Percentiles rank a stretch among this genome's conserved stretches.
phyloP scores from a whole-genome alignment of 2,113 vertebrate genomes.

The Crotophaga sulcirostris region DNA sequence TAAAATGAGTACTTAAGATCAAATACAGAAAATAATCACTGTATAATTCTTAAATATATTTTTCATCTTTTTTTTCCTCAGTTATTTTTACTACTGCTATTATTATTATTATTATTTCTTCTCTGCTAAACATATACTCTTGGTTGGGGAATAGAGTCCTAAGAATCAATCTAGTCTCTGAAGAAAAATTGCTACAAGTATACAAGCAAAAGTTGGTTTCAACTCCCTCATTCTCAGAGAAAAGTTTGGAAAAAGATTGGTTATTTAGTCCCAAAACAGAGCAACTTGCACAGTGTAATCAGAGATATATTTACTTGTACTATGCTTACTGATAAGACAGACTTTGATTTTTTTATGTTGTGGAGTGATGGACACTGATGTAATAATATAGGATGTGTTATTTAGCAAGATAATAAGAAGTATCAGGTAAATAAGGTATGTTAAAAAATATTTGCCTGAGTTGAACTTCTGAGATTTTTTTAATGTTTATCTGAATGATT shows the following conservation, averaged over 20 bases:
- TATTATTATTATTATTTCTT: neutral
- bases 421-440: neutral
- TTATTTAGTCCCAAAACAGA: neutral
- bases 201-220: neutral
- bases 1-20: neutral
- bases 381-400: neutral
- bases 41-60: neutral
- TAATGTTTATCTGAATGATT: neutral
- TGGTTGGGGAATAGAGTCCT: neutral
- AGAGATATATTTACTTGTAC: neutral
- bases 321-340: neutral
- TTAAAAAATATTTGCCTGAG: neutral
- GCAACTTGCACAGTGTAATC: neutral
- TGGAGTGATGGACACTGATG: neutral
- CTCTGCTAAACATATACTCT: neutral
- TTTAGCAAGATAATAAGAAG: neutral
- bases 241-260: neutral
- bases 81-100: no score
- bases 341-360: neutral
- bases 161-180: neutral
- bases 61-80: neutral
- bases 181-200: neutral
- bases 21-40: neutral
- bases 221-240: neutral
- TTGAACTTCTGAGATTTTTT: neutral